Percentiles rank a stretch among this genome's conserved stretches.
Evolutionary conservation across 2,113 vertebrate genomes (phyloP).

Genomic region (Panthera tigris): DNA sequence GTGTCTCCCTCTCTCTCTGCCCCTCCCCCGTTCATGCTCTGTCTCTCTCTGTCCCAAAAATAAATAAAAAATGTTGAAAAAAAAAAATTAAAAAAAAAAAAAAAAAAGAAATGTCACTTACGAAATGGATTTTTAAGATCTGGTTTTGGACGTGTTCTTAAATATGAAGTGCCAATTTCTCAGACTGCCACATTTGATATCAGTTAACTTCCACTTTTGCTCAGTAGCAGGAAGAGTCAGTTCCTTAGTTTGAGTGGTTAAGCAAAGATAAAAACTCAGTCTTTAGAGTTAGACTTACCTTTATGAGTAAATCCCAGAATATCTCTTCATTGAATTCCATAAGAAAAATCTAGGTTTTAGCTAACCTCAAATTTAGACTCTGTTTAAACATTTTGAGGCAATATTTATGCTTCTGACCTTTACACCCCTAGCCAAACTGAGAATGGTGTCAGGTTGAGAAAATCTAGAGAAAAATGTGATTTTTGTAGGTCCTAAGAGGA

Average conservation of each 20-base stretch:
- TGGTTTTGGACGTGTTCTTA: background rate
- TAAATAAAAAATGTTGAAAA: too few relatives aligned
- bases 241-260: background rate
- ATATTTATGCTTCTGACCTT: background rate
- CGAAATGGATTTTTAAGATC: background rate
- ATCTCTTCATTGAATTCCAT: background rate
- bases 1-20: too few relatives aligned
- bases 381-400: background rate
- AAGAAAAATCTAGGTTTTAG: background rate
- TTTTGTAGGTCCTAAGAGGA: background rate
- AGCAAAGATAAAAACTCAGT: background rate
- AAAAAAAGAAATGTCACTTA: background rate
- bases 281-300: background rate
- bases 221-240: background rate
- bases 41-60: too few relatives aligned
- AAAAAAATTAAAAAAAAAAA: too few relatives aligned
- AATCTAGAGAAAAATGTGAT: background rate
- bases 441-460: background rate
- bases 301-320: background rate
- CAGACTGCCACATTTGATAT: background rate
- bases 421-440: background rate
- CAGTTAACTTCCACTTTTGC: background rate
- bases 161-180: background rate
- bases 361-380: background rate
- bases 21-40: too few relatives aligned